A percentile compares a stretch with the other conserved stretches of the same genome.
phyloP scores from a whole-genome alignment of 2,113 vertebrate genomes.

The Dicerorhinus sumatrensis region DNA sequence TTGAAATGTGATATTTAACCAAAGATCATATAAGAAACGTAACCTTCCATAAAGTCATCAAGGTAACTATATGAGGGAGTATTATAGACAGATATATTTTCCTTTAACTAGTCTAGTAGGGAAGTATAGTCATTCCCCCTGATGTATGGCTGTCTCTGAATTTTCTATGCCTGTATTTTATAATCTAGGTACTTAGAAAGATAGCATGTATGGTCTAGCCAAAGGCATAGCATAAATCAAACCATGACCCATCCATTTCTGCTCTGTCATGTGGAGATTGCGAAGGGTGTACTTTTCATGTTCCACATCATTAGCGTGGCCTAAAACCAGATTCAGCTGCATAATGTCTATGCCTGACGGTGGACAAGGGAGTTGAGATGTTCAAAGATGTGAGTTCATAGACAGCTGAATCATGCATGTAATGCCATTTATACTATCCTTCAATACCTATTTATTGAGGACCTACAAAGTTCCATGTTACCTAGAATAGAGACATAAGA shows the following conservation, averaged over 20 bases:
- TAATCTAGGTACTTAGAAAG: constrained; percentile 47
- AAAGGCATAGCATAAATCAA: constrained; percentile 31
- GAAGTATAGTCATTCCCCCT: neutral
- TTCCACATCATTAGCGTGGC: constrained; percentile 9
- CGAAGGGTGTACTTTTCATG: neutral
- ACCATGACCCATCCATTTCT: constrained; percentile 1
- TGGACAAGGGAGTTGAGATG: neutral
- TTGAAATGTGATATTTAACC: neutral
- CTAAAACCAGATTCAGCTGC: neutral
- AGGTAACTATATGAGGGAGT: neutral
- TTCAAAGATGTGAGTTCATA: neutral
- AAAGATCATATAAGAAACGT: neutral
- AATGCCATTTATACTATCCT: neutral
- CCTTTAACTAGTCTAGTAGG: neutral
- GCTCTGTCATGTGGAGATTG: constrained; percentile 25
- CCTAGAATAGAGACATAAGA: neutral
- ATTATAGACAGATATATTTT: neutral
- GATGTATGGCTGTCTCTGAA: constrained; percentile 6
- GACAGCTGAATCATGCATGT: neutral
- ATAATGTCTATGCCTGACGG: neutral
- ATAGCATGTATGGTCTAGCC: neutral
- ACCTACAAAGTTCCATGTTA: neutral
- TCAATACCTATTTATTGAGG: neutral
- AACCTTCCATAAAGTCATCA: neutral
- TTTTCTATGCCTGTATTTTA: constrained; percentile 27